phyloP scores from a whole-genome alignment of 1,140 invertebrate genomes.

The Notospermus geniculatus region DNA sequence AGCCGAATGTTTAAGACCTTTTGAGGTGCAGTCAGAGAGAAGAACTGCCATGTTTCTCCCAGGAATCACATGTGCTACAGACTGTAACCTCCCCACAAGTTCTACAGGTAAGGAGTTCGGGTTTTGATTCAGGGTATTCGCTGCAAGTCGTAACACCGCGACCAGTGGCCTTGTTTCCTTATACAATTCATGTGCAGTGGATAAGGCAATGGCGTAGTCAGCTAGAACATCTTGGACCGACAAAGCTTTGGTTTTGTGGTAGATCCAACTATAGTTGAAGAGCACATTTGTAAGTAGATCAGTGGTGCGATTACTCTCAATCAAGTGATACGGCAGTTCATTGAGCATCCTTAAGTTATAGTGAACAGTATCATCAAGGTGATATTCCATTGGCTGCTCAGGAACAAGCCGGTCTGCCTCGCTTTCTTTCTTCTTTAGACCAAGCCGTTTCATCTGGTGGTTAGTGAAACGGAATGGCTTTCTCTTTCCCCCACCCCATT shows the following conservation, averaged over 20 bases:
- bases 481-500: constrained; percentile 3
- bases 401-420: constrained; percentile 1
- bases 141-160: not conserved
- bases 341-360: constrained; percentile 18
- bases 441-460: constrained; percentile 4
- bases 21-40: constrained; percentile 11
- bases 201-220: constrained; percentile 9
- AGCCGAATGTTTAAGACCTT: constrained; percentile 15
- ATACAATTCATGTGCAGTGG: not conserved
- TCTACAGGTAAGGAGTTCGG: constrained; percentile 10
- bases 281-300: constrained; percentile 12
- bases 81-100: constrained; percentile 7
- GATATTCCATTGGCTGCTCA: constrained; percentile 9
- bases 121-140: not conserved
- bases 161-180: constrained; percentile 7
- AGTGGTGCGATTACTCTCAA: not conserved
- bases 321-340: constrained; percentile 14
- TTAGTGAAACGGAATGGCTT: constrained; percentile 2
- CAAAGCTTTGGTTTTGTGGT: constrained; percentile 15
- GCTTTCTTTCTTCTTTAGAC: not conserved
- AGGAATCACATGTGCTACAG: constrained; percentile 3
- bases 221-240: constrained; percentile 8
- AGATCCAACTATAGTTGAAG: constrained; percentile 17
- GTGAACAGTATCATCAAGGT: not conserved
- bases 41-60: constrained; percentile 17